Evolutionary conservation across 2,113 vertebrate species (phyloP), one percentile per base, ranked within the genome.

Genomic region (zebrafish (Danio rerio)): DNA sequence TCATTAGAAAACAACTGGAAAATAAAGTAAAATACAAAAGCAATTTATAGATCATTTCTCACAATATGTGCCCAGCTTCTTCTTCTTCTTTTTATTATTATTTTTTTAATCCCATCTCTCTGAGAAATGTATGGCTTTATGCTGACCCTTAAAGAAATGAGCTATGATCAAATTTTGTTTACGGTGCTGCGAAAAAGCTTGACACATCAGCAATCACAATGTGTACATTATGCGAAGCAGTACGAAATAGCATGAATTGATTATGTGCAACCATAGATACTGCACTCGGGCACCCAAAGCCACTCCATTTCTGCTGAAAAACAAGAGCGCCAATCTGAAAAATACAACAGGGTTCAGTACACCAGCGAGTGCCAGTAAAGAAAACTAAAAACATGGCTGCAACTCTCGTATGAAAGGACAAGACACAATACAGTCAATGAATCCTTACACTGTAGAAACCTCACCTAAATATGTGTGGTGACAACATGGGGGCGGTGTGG

Each of bases 101-200:
- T 45, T 81, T 86, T 83, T 86, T 86, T 86, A 87, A 53, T 88
- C 65, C 88, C 87, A 78, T 89, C 89, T 90, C 89, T 90, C 88
- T 86, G 89, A 90, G 86, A 90, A 92, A 88, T 91, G 89, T 93
- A 94, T 93, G 94, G 94, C 93, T 94, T 87, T 92, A 91, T 88
- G 88, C 90, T 87, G 85, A 89, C 85, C 86, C 73, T 91, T 75
- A 90, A 88, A 87, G 89, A 90, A 88, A 88, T 84, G 88, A 66
- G 86, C 86, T 89, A 90, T 52, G 84, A 93, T 87, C 86, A 49
- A 88, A 90, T 86, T 90, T 91, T 90, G 81, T 90, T 91, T 88
- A 92, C 83, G 85, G 88, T 89, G 90, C 88, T 82, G 80, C 87
- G 88, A 78, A 31, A 47, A 91, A 92, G 90, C 91, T 91, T 83